Percentiles rank a stretch among this genome's conserved stretches.
Evolutionary conservation across 2,113 vertebrate genomes (phyloP).

Genomic region (Dicaeum eximium): DNA sequence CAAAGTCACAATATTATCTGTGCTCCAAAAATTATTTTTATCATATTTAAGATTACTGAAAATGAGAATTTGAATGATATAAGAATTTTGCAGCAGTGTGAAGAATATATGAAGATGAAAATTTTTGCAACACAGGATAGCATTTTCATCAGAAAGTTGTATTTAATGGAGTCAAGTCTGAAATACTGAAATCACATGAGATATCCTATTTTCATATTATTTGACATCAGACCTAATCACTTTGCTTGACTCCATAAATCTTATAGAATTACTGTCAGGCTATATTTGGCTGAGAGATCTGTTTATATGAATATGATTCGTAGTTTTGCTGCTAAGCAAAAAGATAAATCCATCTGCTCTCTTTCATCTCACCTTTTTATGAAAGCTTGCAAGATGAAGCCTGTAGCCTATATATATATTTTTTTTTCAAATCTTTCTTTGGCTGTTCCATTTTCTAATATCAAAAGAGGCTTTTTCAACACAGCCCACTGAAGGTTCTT

Average conservation of each 20-base stretch:
- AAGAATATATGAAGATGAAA: slow-evolving; percentile 4
- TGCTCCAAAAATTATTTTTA: not conserved
- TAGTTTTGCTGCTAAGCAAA: slow-evolving; percentile 70
- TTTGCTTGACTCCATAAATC: slow-evolving; percentile 63
- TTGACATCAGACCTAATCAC: slow-evolving; percentile 62
- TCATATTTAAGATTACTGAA: not conserved
- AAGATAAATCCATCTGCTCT: slow-evolving; percentile 72
- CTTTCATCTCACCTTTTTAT: slow-evolving; percentile 70
- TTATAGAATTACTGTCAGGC: slow-evolving; percentile 68
- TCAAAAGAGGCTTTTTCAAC: slow-evolving; percentile 51
- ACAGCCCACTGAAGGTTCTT: slow-evolving; percentile 39
- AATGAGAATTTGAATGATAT: not conserved
- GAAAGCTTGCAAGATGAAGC: slow-evolving; percentile 60
- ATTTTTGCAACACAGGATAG: not conserved
- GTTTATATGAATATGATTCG: slow-evolving; percentile 68
- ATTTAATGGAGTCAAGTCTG: slow-evolving; percentile 24
- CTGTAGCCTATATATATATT: slow-evolving; percentile 1
- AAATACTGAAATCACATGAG: slow-evolving; percentile 34
- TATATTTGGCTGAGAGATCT: slow-evolving; percentile 70
- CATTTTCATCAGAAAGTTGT: slow-evolving; percentile 17
- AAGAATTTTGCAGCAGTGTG: not conserved
- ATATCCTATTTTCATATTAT: slow-evolving; percentile 29
- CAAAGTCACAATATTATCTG: not conserved
- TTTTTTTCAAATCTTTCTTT: slow-evolving; percentile 34
- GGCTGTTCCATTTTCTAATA: slow-evolving; percentile 64